phyloP scores from a whole-genome alignment of 64 coral and sea anemone species.

The Orbicella faveolata region DNA sequence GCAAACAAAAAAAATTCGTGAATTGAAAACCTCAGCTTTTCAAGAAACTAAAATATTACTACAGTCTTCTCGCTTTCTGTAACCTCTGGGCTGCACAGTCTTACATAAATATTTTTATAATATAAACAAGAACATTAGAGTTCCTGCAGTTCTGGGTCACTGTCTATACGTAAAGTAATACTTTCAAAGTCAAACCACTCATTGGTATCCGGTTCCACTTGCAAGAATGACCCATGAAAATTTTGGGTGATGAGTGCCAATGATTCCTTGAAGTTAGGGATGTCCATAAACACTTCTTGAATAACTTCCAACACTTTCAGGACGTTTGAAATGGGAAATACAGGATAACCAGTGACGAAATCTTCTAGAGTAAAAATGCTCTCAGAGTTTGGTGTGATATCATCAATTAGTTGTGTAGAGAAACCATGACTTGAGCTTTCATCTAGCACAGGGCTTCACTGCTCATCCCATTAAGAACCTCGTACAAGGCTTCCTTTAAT shows the following conservation, averaged over 20 bases:
- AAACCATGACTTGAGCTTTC: conserved; percentile 47
- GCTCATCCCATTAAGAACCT: neutral
- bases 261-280: conserved; percentile 47
- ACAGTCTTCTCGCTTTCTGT: too few relatives aligned
- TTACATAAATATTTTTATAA: too few relatives aligned
- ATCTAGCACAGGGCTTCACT: conserved; percentile 17
- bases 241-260: too few relatives aligned
- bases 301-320: conserved; percentile 56
- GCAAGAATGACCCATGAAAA: too few relatives aligned
- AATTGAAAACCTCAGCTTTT: too few relatives aligned
- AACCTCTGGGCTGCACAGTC: too few relatives aligned
- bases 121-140: too few relatives aligned
- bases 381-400: conserved; percentile 36
- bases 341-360: conserved; percentile 34
- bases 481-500: conserved; percentile 2
- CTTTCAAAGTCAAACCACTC: conserved; percentile 39
- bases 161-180: conserved; percentile 29
- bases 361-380: conserved; percentile 44
- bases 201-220: neutral
- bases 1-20: too few relatives aligned
- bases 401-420: conserved; percentile 42
- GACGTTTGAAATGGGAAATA: conserved; percentile 45
- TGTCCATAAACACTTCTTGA: conserved; percentile 60
- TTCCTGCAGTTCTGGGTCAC: neutral
- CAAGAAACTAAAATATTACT: too few relatives aligned